Evolutionary conservation across 2,797 vertebrate genomes (phyloP), one percentile per base, ranked within the genome.

Genomic region (Taeniopygia guttata): DNA sequence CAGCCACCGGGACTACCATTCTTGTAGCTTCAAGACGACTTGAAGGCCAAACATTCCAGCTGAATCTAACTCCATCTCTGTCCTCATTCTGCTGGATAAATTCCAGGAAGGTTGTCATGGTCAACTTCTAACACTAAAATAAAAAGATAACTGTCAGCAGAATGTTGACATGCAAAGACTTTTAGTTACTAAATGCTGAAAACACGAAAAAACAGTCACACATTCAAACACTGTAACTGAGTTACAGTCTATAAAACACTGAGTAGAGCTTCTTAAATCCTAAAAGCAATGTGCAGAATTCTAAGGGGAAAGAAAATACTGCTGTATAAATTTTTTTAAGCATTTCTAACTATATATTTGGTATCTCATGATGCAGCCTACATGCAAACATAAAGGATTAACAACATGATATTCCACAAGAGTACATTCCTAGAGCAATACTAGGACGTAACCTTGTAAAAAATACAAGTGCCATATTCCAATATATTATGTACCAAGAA

Each of bases 41-140:
- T 38, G 99, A 99, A 22, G 99, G 99, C 99, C 99, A 99, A 34
- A 99, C 99, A n/a, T 99, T 99, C 99, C 99, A 99, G 97, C 99
- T 99, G 98, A 99, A 99, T 21, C 99, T 98, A 73, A 99, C 98
- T 32, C 99, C 99, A 94, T 99, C 99, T 16, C 99, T 98, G 88
- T 99, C 99, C 98, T 99, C 99, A 70, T 99, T 99, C 97, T 99
- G 99, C 94, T 99, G 98, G 63, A 99, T 99, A 97, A 99, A 99
- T 96, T 99, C 99, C 81, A 99, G 98, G 97, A 99, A 99, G 92
- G 99, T 99, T 73, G 99, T 98, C 99, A 99, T 99, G 95, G 93
- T 98, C 95, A 94, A 73, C 89, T 92, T 78, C 77, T 96, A 93
- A 63, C 92, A 92, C 97, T 98, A 69, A 34, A 97, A 96, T 18